Conservation (phyloP, 2,113 vertebrate genomes). For the Bufo gargarizans region DNA sequence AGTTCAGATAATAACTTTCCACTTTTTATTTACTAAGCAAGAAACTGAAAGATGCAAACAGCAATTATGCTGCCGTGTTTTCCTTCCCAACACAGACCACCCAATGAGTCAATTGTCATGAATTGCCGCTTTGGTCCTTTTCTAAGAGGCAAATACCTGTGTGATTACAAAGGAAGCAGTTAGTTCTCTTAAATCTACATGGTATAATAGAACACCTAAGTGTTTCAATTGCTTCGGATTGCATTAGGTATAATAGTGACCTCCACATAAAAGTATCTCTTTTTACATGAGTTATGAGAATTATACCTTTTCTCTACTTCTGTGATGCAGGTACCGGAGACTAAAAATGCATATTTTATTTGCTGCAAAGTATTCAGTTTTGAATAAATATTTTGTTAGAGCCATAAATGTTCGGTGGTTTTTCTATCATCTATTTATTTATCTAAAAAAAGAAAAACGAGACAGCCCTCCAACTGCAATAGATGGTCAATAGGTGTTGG, state of each 20-base stretch:
- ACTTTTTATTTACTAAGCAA: slow-evolving; percentile 30
- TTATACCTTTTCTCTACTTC: not conserved
- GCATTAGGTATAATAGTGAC: slow-evolving; percentile 37
- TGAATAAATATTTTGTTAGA: not conserved
- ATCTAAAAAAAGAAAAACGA: no score
- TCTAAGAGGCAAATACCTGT: slow-evolving; percentile 14
- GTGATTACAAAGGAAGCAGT: not conserved
- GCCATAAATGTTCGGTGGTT: not conserved
- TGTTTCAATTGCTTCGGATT: slow-evolving; percentile 40
- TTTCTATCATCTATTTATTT: no score
- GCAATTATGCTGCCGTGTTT: slow-evolving; percentile 11
- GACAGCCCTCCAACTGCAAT: no score
- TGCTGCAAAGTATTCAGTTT: not conserved
- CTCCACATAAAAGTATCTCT: slow-evolving; percentile 28
- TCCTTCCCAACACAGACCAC: slow-evolving; percentile 16
- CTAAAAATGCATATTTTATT: not conserved
- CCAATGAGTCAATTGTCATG: slow-evolving; percentile 41
- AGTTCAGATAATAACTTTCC: not conserved
- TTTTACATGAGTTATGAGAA: not conserved
- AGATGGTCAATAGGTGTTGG: no score
- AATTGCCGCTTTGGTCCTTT: slow-evolving; percentile 12
- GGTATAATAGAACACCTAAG: slow-evolving; percentile 38
- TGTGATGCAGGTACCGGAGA: not conserved
- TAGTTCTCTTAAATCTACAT: slow-evolving; percentile 33
- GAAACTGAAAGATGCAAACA: slow-evolving; percentile 33